Evolutionary conservation across 2,113 vertebrate species (phyloP).

Genomic region (Coptodon rendalli): DNA sequence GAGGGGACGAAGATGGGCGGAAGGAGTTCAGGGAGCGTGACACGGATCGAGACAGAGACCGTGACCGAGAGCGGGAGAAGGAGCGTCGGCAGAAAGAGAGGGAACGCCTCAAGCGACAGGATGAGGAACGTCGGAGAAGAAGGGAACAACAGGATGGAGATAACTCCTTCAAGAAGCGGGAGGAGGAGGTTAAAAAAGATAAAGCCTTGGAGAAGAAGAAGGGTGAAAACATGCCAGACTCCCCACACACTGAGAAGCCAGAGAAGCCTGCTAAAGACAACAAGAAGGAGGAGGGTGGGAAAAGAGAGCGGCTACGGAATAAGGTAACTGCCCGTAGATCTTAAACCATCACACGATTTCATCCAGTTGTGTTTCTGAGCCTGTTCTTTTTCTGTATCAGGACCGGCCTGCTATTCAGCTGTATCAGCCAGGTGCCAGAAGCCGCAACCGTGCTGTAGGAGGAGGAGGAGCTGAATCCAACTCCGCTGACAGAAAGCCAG

Average conservation of each 20-base stretch:
- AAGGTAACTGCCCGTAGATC: constrained; percentile 71
- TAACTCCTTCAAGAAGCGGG: constrained; percentile 80
- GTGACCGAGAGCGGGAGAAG: constrained; percentile 84
- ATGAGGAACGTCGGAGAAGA: constrained; percentile 87
- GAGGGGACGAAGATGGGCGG: constrained; percentile 79
- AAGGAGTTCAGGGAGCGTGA: constrained; percentile 89
- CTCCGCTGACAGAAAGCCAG: constrained; percentile 75
- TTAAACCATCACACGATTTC: neutral
- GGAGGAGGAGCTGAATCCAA: constrained; percentile 56
- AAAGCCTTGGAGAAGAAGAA: constrained; percentile 83
- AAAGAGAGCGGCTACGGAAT: constrained; percentile 91
- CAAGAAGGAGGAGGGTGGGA: constrained; percentile 84
- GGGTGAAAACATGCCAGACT: constrained; percentile 74
- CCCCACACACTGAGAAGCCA: constrained; percentile 65
- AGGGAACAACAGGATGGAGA: constrained; percentile 90
- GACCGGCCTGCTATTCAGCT: constrained; percentile 97
- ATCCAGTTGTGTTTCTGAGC: neutral
- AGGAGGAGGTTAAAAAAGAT: constrained; percentile 85
- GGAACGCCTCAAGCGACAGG: constrained; percentile 83
- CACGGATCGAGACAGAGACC: constrained; percentile 79
- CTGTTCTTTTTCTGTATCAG: constrained; percentile 57
- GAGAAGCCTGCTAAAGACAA: constrained; percentile 81
- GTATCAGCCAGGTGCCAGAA: constrained; percentile 92
- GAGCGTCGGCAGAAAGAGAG: constrained; percentile 82
- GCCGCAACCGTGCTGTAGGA: constrained; percentile 75